A percentile compares a stretch with the other conserved stretches of the same genome.
Conservation (phyloP, 2,113 vertebrate genomes). For the Hippolais icterina region DNA sequence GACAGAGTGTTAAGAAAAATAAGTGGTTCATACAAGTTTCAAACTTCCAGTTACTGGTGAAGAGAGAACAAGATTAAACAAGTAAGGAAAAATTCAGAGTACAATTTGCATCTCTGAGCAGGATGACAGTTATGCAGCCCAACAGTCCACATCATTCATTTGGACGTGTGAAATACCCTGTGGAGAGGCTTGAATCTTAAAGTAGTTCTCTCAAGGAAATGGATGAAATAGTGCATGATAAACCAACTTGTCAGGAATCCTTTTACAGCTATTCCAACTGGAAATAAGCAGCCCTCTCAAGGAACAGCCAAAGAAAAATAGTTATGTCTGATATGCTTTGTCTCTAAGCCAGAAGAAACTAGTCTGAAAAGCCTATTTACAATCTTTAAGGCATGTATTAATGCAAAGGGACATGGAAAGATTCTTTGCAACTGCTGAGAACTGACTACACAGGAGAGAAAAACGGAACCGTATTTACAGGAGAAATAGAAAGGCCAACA, state of each 20-base stretch:
- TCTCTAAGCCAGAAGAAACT: background rate
- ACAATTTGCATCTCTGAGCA: background rate
- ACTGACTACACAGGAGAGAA: background rate
- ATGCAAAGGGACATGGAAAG: background rate
- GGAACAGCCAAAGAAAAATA: background rate
- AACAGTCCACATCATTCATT: background rate
- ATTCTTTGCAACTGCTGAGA: background rate
- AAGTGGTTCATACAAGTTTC: background rate
- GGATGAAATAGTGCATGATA: constrained; percentile 24
- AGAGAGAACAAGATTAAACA: background rate
- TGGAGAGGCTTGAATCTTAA: constrained; percentile 8
- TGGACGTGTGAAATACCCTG: background rate
- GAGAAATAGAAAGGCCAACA: background rate
- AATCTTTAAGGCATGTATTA: background rate
- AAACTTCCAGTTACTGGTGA: background rate
- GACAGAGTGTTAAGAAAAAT: background rate
- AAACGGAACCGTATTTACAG: background rate
- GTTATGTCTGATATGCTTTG: background rate
- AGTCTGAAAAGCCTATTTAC: background rate
- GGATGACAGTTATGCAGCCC: background rate
- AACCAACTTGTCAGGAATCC: constrained; percentile 26
- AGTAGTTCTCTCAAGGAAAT: background rate
- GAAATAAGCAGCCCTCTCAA: constrained; percentile 29
- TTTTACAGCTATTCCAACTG: background rate
- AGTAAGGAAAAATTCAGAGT: background rate